Conservation (phyloP, 2,113 vertebrate species). For the Plecotus auritus region DNA sequence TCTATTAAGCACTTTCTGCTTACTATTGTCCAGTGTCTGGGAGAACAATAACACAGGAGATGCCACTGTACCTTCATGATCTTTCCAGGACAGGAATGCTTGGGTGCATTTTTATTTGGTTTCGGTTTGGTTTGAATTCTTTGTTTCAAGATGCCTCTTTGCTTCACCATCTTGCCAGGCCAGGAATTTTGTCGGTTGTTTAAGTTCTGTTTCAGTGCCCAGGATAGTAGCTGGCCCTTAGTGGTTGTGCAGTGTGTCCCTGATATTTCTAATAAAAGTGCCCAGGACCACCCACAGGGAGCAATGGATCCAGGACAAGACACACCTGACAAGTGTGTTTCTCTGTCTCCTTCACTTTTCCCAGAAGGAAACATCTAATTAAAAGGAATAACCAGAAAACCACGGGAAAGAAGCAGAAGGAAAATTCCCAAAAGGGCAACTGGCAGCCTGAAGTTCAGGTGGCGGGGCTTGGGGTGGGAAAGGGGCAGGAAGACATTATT, state of each 20-base stretch:
- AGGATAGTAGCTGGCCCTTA: background rate
- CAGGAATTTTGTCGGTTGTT: background rate
- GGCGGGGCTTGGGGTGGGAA: fast-evolving
- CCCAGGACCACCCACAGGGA: background rate
- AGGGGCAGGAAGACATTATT: background rate
- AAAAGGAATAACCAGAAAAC: background rate
- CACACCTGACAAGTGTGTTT: background rate
- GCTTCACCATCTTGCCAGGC: background rate
- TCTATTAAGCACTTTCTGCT: background rate
- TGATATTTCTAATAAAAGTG: background rate
- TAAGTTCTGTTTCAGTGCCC: background rate
- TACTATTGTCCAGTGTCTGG: background rate
- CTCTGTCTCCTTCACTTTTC: background rate
- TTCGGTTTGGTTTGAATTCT: background rate
- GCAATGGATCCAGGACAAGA: background rate
- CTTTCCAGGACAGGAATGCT: background rate
- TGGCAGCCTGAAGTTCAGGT: background rate
- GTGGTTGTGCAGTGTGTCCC: background rate
- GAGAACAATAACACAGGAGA: background rate
- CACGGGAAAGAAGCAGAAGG: background rate
- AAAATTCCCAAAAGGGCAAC: background rate
- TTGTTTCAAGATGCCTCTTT: background rate
- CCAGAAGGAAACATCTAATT: background rate
- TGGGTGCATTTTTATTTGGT: background rate
- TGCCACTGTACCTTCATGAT: background rate